phyloP scores from a whole-genome alignment of 2,113 vertebrate species.

The Eudyptes chrysolophus region DNA sequence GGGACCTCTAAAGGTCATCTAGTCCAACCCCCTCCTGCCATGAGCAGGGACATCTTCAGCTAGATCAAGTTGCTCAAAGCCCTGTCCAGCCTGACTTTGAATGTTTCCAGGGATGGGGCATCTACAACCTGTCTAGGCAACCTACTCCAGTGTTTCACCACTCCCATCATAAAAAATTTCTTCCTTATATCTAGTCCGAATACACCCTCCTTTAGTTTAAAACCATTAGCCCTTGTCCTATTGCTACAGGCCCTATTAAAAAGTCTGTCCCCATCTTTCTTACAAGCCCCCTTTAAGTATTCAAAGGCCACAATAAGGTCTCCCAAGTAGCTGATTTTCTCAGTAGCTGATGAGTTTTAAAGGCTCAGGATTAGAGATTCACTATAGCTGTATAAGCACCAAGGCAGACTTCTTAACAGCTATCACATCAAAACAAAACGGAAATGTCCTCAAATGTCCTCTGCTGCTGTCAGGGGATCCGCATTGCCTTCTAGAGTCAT shows the following conservation, averaged over 20 bases:
- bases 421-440: not conserved
- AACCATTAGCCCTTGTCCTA: not conserved
- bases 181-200: not conserved
- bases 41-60: not conserved
- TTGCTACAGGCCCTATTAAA: not conserved
- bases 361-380: not conserved
- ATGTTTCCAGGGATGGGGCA: not conserved
- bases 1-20: not conserved
- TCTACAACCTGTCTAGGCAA: not conserved
- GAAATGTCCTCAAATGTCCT: not conserved
- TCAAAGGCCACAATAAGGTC: not conserved
- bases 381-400: not conserved
- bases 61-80: not conserved
- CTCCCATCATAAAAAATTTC: rapidly evolving
- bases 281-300: not conserved
- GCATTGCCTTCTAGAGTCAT: not conserved
- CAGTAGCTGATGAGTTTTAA: not conserved
- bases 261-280: not conserved
- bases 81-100: not conserved
- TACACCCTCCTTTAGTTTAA: not conserved
- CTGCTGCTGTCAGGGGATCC: not conserved
- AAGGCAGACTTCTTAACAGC: not conserved
- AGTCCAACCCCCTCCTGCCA: not conserved
- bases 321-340: not conserved
- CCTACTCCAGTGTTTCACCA: not conserved